Percentiles rank a stretch among this genome's conserved stretches.
Evolutionary conservation across 92 coral and sea anemone genomes (phyloP).

Genomic region (Epizoanthus ramosus): DNA sequence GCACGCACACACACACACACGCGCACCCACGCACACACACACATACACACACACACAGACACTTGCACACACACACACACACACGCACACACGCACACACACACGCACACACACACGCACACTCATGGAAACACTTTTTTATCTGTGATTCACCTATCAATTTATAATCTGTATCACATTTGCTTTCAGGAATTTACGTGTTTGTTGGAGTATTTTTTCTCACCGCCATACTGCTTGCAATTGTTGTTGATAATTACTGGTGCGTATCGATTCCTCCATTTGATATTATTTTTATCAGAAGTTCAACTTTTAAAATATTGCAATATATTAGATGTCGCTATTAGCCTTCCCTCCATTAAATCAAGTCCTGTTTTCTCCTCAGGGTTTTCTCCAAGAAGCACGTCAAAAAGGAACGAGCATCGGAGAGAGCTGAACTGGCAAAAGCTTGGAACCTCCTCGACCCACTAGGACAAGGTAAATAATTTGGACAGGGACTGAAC

Average conservation of each 20-base stretch:
- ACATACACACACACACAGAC: no score
- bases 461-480: conserved; percentile 82
- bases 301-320: no score
- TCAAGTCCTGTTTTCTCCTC: background rate
- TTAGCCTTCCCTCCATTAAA: background rate
- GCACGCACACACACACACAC: no score
- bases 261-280: conserved; percentile 27
- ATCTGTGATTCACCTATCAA: no score
- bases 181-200: conserved; percentile 69
- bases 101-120: no score
- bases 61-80: no score
- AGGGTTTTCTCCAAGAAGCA: conserved; percentile 90
- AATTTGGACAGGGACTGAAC: no score
- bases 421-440: conserved; percentile 89
- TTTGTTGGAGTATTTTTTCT: conserved; percentile 88
- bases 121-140: no score
- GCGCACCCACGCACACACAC: no score
- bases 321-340: background rate
- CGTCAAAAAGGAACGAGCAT: conserved; percentile 82
- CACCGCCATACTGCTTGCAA: conserved; percentile 83
- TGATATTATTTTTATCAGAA: background rate
- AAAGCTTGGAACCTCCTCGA: conserved; percentile 93
- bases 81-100: no score
- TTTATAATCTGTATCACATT: background rate
- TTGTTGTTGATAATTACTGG: conserved; percentile 92